These are phyloP conservation scores for Xiphophorus couchianus DNA, from an alignment of 2,113 vertebrate species.

Conservation along the genomic window DNA sequence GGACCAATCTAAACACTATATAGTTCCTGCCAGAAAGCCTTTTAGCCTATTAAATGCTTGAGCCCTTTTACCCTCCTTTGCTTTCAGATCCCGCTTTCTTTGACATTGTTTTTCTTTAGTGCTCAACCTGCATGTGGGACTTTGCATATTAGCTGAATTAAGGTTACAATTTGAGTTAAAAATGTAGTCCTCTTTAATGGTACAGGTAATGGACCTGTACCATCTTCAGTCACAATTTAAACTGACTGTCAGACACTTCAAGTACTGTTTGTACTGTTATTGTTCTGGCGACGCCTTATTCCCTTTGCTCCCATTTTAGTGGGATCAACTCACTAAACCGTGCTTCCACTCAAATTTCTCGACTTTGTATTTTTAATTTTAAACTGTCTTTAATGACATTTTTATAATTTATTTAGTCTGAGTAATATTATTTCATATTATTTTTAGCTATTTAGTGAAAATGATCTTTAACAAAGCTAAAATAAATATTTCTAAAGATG, in stretches of 20 bases:
- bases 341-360: too few relatives aligned
- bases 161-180: slow-evolving; percentile 5
- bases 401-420: too few relatives aligned
- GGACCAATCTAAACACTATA: slow-evolving; percentile 63
- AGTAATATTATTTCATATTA: too few relatives aligned
- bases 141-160: slow-evolving; percentile 26
- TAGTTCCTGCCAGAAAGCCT: slow-evolving; percentile 64
- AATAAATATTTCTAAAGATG: too few relatives aligned
- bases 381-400: too few relatives aligned
- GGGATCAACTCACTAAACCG: too few relatives aligned
- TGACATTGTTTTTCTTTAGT: slow-evolving; percentile 43
- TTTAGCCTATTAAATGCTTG: slow-evolving; percentile 61
- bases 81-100: slow-evolving; percentile 29
- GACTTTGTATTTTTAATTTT: too few relatives aligned
- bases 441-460: too few relatives aligned
- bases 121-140: slow-evolving; percentile 6
- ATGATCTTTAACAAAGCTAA: too few relatives aligned
- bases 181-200: too few relatives aligned
- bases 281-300: not conserved
- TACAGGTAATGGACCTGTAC: not conserved
- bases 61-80: slow-evolving; percentile 1
- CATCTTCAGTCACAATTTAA: not conserved
- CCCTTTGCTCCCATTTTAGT: not conserved
- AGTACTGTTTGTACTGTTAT: not conserved
- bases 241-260: not conserved